Base-by-base conservation (phyloP, 2,888 invertebrate genomes). In the Synanthedon formicaeformis region DNA sequence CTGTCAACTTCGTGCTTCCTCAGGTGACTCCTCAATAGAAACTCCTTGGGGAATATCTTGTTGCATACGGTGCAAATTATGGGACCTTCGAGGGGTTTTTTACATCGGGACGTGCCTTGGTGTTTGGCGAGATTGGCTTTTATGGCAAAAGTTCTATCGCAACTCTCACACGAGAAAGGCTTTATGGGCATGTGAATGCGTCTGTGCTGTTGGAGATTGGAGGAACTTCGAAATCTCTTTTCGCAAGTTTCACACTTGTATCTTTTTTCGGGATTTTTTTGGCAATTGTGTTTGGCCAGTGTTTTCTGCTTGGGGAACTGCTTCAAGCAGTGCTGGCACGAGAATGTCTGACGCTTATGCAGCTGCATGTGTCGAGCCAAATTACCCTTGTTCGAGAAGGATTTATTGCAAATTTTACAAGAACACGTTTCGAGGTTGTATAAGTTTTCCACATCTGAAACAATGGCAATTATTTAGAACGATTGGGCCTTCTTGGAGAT, bases 151-250 rank as follows among this genome's bases (percentile, higher is more conserved):
- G 55, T 54, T 16, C 58, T 56, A 0, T 53, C 41, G 18, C 77
- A 78, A 0, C 48, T 50, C 0, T 58, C 18, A 13, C 77, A 78
- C 11, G 60, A 51, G 5, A 55, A 67, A 0, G 71, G 69, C 53
- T 69, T 71, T 0, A 67, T 59, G 0, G 51, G 40, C 1, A 67
- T 40, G 55, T 78, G 77, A 0, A 60, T 59, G 0, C 61, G 57
- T 18, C 65, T 68, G 16, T 79, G 77, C 40, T 74, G 75, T 41
- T 61, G 60, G 14, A 78, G 57, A 51, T 77, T 73, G 0, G 73
- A 72, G 0, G 66, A 53, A 0, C 68, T 60, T 16, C 68, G 67
- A 13, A 78, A 78, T 14, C 49, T 52, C 48, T 78, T 76, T 0
- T 63, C 61, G 45, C 79, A 79, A 0, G 57, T 54, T 0, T 66